Base-by-base conservation (phyloP, 37 sponge, comb jelly and placozoan species). In the Tethya wilhelma region DNA sequence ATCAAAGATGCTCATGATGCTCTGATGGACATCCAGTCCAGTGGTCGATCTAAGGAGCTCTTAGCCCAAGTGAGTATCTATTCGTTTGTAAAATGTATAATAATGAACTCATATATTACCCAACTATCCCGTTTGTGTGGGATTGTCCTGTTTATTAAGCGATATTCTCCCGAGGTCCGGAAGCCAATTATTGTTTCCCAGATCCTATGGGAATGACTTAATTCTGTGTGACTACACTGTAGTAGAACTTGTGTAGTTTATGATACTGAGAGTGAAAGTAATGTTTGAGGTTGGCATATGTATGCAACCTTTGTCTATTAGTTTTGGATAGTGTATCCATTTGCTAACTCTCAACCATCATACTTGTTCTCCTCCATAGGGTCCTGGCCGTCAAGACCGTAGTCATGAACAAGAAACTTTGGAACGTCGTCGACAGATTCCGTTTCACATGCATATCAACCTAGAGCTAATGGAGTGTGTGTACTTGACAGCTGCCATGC, bases 371-470 rank as follows among this genome's bases (percentile, higher is more conserved):
- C 33, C 34, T 25, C 29, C 37, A 14, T 45, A 92, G 89, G 95
- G 95, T 17, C 81, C 88, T 39, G 76, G 81, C 49, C 85, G 83
- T 29, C 88, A 83, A 31, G 97, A 97, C 44, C 80, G 97, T 1
- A 89, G 80, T 3, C 66, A 78, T n/a, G 97, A 97, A 70, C 97
- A 97, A 67, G 94, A 97, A 83, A 97, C 91, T 80, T 28, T 93
- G 42, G 97, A 97, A 66, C 80, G 94, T 12, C 65, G 91, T 14
- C 44, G 95, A 44, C 90, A 90, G 64, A 86, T 96, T 36, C 99
- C 99, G 32, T 99, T 96, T 84, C 99, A 99, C 89, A 94, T 94
- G 91, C 99, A 99, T 87, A 96, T 99, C 69, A 96, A 94, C 90
- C 77, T 96, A 64, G 99, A 99, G 92, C 93, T 99, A 67, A 90